Evolutionary conservation across 2,888 invertebrate species (phyloP), one percentile per base, ranked within the genome.

Genomic region (Orthosia incerta): DNA sequence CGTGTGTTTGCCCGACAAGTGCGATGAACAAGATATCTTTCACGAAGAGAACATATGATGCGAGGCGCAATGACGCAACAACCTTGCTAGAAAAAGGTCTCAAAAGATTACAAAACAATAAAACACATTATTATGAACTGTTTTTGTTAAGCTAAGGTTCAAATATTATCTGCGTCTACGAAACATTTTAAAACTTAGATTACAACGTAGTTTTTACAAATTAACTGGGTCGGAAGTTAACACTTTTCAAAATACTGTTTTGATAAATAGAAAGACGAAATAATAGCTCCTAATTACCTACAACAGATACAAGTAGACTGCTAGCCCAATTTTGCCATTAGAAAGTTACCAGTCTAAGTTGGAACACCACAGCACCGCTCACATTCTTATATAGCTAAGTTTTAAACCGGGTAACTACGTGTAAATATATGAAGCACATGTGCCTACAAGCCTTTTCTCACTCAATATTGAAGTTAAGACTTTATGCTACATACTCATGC

Each of bases 1-100:
- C 92, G 98, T 99, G 69, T 98, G 98, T 87, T 97, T 98, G 26
- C 98, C 98, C 0, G 98, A 98, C 90, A 97, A 98, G 88, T 97
- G 97, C 86, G 98, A 98, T 87, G 98, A 98, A 74, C 98, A 98
- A 85, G 97, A 98, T 82, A 95, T 97, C 72, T 97, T 97, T 72
- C 96, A 97, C 66, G 97, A 98, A 90, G 98, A 98, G 89, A 97
- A 90, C 84, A 95, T 96, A 91, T 96, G 94, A 95, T 94, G 89
- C 80, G 92, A 91, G 86, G 78, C 79, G 70, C 86, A 76, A 81
- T 87, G 86, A 87, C 87, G 79, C 50, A 78, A 73, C 59, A 71
- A 71, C 66, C 77, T 72, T 50, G 61, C 72, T 59, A 80, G 83
- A 68, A 77, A 77, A 64, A 85, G 80, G 70, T 80, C 81, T 18